Evolutionary conservation across 2,113 vertebrate species (phyloP).

Genomic region (Penelope pileata): DNA sequence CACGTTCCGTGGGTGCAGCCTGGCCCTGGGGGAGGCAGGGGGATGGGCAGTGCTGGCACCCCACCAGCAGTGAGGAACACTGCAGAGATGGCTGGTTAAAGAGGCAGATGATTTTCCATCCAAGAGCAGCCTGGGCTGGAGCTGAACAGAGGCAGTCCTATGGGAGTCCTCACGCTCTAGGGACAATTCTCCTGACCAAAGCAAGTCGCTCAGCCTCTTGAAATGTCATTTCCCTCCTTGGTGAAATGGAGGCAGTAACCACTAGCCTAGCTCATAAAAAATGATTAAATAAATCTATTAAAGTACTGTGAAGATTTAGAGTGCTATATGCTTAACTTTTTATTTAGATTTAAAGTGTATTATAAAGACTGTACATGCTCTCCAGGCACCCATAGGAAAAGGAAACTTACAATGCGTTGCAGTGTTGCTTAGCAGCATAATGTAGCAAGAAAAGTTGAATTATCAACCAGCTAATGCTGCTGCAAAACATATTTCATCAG

Average conservation of each 20-base stretch:
- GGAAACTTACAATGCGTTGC: neutral
- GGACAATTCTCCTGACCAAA: neutral
- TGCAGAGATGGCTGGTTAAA: fast-evolving
- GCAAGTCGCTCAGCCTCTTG: neutral
- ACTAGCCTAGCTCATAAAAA: slow-evolving; percentile 23
- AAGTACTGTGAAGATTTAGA: slow-evolving; percentile 8
- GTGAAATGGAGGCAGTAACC: neutral
- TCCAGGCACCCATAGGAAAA: slow-evolving; percentile 29
- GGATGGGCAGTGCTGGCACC: fast-evolving
- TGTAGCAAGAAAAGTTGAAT: slow-evolving; percentile 7
- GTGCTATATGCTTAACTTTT: slow-evolving; percentile 29
- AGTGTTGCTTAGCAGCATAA: slow-evolving; percentile 49
- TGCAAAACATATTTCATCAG: neutral
- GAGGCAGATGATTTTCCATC: neutral
- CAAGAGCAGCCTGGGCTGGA: neutral
- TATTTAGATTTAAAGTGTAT: slow-evolving; percentile 57
- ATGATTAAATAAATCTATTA: slow-evolving; percentile 53
- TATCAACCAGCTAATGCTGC: slow-evolving; percentile 13
- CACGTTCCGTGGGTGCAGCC: fast-evolving
- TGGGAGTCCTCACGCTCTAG: neutral
- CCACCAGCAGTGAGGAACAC: fast-evolving
- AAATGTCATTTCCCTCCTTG: fast-evolving
- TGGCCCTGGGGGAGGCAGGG: fast-evolving
- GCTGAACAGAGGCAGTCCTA: neutral
- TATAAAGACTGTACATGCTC: slow-evolving; percentile 12